Conservation (phyloP, 2,888 invertebrate species). For the Trisateles emortualis region DNA sequence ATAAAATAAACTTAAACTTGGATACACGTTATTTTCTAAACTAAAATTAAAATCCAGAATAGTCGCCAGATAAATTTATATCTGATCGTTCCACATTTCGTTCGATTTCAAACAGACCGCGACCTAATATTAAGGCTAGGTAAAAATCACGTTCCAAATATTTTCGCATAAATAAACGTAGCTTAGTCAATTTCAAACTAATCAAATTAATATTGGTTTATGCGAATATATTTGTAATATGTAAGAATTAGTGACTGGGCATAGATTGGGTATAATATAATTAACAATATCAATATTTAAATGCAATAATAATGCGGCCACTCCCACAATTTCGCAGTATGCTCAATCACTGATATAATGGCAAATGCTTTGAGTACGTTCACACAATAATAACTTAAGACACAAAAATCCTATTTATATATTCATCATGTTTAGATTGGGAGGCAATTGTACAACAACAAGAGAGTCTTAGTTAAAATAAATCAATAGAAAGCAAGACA, state of each 20-base stretch:
- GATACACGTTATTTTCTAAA: background rate
- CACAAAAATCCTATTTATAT: background rate
- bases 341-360: slow-evolving; percentile 28
- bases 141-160: slow-evolving; percentile 33
- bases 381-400: slow-evolving; percentile 10
- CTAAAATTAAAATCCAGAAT: background rate
- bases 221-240: slow-evolving; percentile 34
- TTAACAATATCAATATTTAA: slow-evolving; percentile 23
- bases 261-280: slow-evolving; percentile 18
- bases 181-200: background rate
- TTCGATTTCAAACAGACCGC: slow-evolving; percentile 24
- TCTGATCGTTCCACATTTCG: background rate
- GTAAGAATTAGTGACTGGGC: slow-evolving; percentile 19
- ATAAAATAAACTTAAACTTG: background rate
- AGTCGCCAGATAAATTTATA: background rate
- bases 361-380: slow-evolving; percentile 18
- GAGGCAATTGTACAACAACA: slow-evolving; percentile 1
- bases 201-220: slow-evolving; percentile 2
- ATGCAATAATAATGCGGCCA: slow-evolving; percentile 25
- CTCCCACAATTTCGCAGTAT: slow-evolving; percentile 21
- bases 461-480: background rate
- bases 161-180: slow-evolving; percentile 26
- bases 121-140: slow-evolving; percentile 20
- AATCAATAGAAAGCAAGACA: background rate
- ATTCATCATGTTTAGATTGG: background rate